Conservation (phyloP, 1,140 invertebrate species). For the Lordiphosa clarofinis region DNA sequence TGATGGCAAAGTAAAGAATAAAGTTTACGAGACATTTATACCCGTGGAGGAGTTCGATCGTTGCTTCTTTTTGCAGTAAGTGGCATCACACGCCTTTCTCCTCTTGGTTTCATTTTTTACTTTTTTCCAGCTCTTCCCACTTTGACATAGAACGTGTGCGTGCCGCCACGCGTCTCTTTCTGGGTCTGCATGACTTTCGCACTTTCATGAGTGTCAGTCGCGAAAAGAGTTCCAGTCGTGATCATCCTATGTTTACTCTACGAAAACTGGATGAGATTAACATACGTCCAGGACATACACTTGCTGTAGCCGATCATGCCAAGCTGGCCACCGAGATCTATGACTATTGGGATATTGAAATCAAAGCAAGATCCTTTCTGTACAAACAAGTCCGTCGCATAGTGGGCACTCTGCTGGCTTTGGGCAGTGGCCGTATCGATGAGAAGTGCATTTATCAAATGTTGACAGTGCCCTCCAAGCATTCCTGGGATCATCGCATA, state of each 20-base stretch:
- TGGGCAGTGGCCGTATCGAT: slow-evolving; percentile 82
- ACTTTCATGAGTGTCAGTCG: slow-evolving; percentile 82
- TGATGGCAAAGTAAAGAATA: slow-evolving; percentile 38
- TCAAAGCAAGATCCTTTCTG: slow-evolving; percentile 84
- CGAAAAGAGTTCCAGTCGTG: slow-evolving; percentile 70
- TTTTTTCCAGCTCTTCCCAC: slow-evolving; percentile 79
- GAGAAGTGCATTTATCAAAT: slow-evolving; percentile 84
- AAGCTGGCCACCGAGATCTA: slow-evolving; percentile 79
- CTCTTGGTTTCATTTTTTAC: not conserved
- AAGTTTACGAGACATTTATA: slow-evolving; percentile 46
- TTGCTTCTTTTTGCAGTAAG: slow-evolving; percentile 71
- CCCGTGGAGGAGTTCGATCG: slow-evolving; percentile 70
- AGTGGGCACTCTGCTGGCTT: slow-evolving; percentile 83
- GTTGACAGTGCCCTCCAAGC: slow-evolving; percentile 86
- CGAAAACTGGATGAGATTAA: slow-evolving; percentile 81
- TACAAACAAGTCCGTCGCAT: slow-evolving; percentile 89
- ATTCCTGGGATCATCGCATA: slow-evolving; percentile 83
- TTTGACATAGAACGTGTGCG: slow-evolving; percentile 83
- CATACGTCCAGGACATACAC: slow-evolving; percentile 79
- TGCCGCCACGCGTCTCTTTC: slow-evolving; percentile 81
- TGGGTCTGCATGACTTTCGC: slow-evolving; percentile 85
- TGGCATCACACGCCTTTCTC: not conserved
- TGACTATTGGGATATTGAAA: slow-evolving; percentile 84
- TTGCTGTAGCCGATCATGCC: slow-evolving; percentile 77
- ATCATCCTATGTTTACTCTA: slow-evolving; percentile 80